Percentiles rank a stretch among this genome's conserved stretches.
phyloP scores from a whole-genome alignment of 2,797 vertebrate genomes.

The Macropodus opercularis region DNA sequence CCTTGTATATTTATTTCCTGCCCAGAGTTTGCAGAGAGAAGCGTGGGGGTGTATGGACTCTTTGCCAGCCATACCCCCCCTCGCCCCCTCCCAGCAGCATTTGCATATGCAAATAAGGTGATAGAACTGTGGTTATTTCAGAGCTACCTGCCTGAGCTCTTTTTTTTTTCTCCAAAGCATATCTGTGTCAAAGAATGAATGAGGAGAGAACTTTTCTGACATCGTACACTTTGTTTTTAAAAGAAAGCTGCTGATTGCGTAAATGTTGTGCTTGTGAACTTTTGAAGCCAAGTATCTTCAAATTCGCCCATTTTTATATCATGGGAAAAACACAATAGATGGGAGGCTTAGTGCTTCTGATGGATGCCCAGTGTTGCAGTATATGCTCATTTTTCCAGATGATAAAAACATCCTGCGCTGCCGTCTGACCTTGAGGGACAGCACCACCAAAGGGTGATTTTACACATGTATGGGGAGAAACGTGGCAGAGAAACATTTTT shows the following conservation, averaged over 20 bases:
- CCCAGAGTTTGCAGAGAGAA: slow-evolving; percentile 1
- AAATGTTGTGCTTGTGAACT: slow-evolving; percentile 46
- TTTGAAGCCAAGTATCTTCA: slow-evolving; percentile 46
- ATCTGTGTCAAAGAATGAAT: slow-evolving; percentile 17
- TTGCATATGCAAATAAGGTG: slow-evolving; percentile 51
- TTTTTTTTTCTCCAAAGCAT: neutral
- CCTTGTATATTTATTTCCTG: slow-evolving; percentile 4
- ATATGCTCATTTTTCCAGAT: neutral
- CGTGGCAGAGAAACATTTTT: slow-evolving; percentile 25
- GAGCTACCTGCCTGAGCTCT: slow-evolving; percentile 4
- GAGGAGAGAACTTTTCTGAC: slow-evolving; percentile 27
- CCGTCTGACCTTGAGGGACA: neutral
- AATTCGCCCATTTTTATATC: slow-evolving; percentile 12
- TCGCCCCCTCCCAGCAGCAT: slow-evolving; percentile 6
- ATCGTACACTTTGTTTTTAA: slow-evolving; percentile 34
- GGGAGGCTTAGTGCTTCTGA: slow-evolving; percentile 4
- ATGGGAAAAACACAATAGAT: neutral
- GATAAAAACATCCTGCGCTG: neutral
- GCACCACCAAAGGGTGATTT: neutral
- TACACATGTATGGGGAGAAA: neutral
- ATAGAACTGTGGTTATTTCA: slow-evolving; percentile 36
- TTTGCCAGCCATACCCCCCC: neutral
- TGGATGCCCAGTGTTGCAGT: neutral
- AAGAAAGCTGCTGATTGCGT: slow-evolving; percentile 47
- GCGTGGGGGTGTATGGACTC: neutral